phyloP scores from a whole-genome alignment of 2,113 vertebrate species.

The Todiramphus saurophagus region DNA sequence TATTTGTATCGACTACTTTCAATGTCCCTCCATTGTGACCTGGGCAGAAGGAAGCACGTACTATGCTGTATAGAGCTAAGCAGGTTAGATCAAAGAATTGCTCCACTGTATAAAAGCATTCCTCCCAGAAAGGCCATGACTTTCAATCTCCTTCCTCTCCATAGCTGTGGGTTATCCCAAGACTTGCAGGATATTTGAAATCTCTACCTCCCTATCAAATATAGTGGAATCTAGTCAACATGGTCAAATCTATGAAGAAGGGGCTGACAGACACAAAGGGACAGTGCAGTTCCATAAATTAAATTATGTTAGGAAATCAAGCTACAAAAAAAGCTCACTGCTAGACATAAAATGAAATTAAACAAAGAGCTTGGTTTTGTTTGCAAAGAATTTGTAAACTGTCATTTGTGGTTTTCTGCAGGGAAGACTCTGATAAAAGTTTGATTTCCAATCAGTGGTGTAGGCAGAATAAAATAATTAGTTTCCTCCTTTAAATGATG shows the following conservation, averaged over 20 bases:
- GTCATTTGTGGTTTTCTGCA: conserved; percentile 1
- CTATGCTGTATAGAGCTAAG: not conserved
- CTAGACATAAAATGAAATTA: not conserved
- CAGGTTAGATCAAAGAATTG: not conserved
- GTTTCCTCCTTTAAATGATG: not conserved
- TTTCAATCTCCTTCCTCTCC: not conserved
- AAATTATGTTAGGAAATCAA: not conserved
- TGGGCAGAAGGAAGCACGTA: not conserved
- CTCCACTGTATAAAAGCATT: not conserved
- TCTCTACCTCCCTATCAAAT: not conserved
- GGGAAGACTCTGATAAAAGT: conserved; percentile 6
- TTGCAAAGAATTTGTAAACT: conserved; percentile 1
- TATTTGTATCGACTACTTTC: not conserved
- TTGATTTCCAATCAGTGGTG: conserved; percentile 1
- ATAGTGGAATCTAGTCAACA: not conserved
- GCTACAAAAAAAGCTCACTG: not conserved
- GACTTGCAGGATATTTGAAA: not conserved
- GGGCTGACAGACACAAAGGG: not conserved
- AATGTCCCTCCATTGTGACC: not conserved
- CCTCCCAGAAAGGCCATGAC: not conserved
- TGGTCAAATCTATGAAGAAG: not conserved
- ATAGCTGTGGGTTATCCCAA: not conserved
- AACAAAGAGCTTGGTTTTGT: not conserved
- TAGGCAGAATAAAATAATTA: conserved; percentile 8
- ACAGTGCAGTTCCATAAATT: not conserved